Conservation (phyloP, 2,113 vertebrate species). For the Ceuthmochares aereus region DNA sequence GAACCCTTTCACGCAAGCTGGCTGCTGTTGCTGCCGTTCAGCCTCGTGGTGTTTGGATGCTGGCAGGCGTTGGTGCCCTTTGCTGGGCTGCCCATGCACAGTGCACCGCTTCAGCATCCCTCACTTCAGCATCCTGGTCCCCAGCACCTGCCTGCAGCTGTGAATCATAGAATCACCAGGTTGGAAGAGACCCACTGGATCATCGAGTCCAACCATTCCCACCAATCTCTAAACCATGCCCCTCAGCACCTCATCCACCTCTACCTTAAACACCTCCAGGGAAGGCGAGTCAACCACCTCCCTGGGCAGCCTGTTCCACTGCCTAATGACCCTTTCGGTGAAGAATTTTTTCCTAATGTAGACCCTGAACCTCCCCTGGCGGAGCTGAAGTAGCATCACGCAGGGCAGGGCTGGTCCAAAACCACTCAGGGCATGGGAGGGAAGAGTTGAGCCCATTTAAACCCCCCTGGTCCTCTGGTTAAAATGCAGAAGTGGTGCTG, state of each 20-base stretch:
- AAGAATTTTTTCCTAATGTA: too few relatives aligned
- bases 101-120: accelerated
- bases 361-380: too few relatives aligned
- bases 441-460: accelerated
- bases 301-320: too few relatives aligned
- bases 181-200: too few relatives aligned
- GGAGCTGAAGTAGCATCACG: background rate
- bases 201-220: too few relatives aligned
- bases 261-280: too few relatives aligned
- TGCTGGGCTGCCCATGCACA: accelerated
- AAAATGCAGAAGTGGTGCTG: background rate
- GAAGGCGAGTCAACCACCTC: too few relatives aligned
- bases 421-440: background rate
- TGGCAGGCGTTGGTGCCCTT: background rate
- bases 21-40: accelerated
- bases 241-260: too few relatives aligned
- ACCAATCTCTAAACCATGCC: too few relatives aligned
- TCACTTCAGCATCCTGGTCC: background rate
- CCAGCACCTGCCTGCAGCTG: accelerated
- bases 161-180: too few relatives aligned
- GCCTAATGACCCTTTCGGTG: too few relatives aligned
- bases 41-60: accelerated
- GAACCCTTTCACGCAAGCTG: accelerated
- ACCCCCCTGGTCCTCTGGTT: accelerated
- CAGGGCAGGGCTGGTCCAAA: background rate